A percentile compares a stretch with the other conserved stretches of the same genome.
These are phyloP conservation scores for Romanogobio albipinnatus DNA, from an alignment of 2,113 vertebrate genomes.

Conservation along the genomic window DNA sequence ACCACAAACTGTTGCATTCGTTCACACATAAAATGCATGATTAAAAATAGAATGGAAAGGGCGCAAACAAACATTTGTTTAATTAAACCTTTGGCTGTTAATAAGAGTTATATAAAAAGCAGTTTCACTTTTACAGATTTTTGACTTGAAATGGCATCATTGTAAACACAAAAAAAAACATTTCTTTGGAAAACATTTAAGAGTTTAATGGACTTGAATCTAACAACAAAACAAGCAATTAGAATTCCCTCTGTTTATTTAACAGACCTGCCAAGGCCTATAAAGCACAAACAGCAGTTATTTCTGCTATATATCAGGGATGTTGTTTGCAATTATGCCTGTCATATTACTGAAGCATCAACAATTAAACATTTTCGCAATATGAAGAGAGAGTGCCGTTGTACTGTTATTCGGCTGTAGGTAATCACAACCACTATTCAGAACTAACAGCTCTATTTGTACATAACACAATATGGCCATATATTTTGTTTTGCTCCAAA, in stretches of 20 bases:
- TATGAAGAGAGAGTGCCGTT: not conserved
- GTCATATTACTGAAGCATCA: not conserved
- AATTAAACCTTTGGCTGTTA: not conserved
- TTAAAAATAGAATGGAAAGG: slow-evolving; percentile 8
- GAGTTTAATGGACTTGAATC: slow-evolving; percentile 49
- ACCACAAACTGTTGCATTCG: slow-evolving; percentile 32
- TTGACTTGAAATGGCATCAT: not conserved
- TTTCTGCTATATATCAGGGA: not conserved
- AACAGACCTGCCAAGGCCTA: slow-evolving; percentile 50
- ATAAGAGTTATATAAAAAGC: not conserved
- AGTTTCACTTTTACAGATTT: not conserved
- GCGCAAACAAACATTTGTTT: not conserved
- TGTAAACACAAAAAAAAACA: not conserved
- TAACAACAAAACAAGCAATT: slow-evolving; percentile 54
- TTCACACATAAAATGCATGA: slow-evolving; percentile 4
- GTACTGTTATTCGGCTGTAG: not conserved
- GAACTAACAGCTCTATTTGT: not conserved
- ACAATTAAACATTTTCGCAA: not conserved
- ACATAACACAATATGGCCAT: not conserved
- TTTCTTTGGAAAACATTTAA: slow-evolving; percentile 44
- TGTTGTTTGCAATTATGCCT: too few species aligned
- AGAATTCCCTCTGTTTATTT: slow-evolving; percentile 54
- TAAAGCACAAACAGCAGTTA: not conserved
- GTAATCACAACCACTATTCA: not conserved
- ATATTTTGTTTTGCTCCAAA: not conserved